phyloP scores from a whole-genome alignment of 2,113 vertebrate genomes.

The Falco punctatus region DNA sequence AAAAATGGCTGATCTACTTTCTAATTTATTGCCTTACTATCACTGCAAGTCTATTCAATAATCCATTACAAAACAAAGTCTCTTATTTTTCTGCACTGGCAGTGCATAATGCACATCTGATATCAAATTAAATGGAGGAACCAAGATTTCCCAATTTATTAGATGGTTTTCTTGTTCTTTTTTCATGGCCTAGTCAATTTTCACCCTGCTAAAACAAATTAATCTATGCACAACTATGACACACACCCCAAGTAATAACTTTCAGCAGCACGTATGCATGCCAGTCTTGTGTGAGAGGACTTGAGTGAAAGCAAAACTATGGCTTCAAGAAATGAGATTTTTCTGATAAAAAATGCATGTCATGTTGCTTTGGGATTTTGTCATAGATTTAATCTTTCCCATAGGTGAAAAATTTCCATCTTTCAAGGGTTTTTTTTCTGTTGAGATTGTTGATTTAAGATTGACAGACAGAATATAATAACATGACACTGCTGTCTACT shows the following conservation, averaged over 20 bases:
- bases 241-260: background rate
- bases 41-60: background rate
- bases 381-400: background rate
- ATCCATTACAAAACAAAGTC: background rate
- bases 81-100: background rate
- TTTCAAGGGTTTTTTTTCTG: background rate
- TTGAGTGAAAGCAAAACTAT: background rate
- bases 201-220: background rate
- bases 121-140: slow-evolving; percentile 9
- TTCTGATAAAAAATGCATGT: background rate
- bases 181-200: background rate
- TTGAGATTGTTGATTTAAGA: background rate
- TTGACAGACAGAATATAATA: background rate
- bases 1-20: background rate
- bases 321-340: background rate
- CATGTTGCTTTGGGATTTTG: background rate
- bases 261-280: background rate
- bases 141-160: background rate
- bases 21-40: background rate
- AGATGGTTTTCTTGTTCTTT: background rate
- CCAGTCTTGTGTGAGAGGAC: background rate
- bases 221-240: background rate
- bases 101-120: background rate
- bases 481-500: background rate
- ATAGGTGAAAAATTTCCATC: background rate